Evolutionary conservation across 64 coral and sea anemone genomes (phyloP).

Genomic region (Anthopleura sola): DNA sequence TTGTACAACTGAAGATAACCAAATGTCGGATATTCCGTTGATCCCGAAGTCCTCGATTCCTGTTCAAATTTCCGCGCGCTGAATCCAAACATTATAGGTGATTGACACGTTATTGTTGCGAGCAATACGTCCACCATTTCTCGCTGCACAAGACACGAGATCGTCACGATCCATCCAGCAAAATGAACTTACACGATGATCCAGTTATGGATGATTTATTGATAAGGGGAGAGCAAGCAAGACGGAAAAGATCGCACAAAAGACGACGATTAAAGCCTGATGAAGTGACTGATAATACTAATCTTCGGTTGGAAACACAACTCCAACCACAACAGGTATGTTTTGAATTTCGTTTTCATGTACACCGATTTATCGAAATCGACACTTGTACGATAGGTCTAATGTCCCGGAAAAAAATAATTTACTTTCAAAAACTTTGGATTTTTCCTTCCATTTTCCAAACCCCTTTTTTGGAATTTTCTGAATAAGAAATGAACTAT

Average conservation of each 20-base stretch:
- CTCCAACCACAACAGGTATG: background rate
- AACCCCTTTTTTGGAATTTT: background rate
- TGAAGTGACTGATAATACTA: background rate
- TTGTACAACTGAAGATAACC: too few species aligned
- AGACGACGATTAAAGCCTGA: background rate
- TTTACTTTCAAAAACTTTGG: background rate
- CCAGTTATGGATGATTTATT: constrained; percentile 7
- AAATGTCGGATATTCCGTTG: background rate
- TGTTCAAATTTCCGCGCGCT: background rate
- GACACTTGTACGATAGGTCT: background rate
- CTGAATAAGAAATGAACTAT: background rate
- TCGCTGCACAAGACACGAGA: background rate
- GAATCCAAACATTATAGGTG: background rate
- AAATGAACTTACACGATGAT: background rate
- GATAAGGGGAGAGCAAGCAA: constrained; percentile 12
- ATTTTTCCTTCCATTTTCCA: background rate
- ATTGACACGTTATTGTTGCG: constrained; percentile 11
- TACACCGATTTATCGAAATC: background rate
- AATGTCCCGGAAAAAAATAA: background rate
- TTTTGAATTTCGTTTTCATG: background rate
- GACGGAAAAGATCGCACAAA: constrained; percentile 14
- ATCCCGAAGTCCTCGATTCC: background rate
- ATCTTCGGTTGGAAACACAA: background rate
- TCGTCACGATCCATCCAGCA: background rate
- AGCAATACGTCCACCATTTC: background rate